These are phyloP conservation scores for Panopea generosa DNA, from an alignment of 2,888 invertebrate species.

Conservation along the genomic window DNA sequence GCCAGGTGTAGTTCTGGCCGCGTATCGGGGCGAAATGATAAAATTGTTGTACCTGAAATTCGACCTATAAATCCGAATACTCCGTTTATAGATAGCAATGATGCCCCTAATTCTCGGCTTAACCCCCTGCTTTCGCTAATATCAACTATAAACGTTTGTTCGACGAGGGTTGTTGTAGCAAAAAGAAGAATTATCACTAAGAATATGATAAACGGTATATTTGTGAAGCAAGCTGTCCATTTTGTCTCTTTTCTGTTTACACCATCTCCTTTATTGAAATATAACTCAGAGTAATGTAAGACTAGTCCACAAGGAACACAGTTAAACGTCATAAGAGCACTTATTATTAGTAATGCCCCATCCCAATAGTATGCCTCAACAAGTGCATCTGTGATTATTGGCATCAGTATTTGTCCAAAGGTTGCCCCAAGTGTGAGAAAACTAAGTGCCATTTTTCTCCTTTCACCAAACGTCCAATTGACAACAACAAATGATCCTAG, in stretches of 20 bases:
- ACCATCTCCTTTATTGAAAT: not conserved
- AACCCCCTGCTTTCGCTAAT: slow-evolving; percentile 42
- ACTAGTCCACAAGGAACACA: slow-evolving; percentile 47
- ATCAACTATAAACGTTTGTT: slow-evolving; percentile 47
- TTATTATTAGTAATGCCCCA: slow-evolving; percentile 36
- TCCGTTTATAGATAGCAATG: slow-evolving; percentile 42
- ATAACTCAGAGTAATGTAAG: not conserved
- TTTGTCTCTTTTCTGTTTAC: too few species aligned
- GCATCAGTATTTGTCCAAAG: slow-evolving; percentile 33
- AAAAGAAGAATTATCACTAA: slow-evolving; percentile 2
- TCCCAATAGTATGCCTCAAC: slow-evolving; percentile 39
- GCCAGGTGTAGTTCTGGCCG: slow-evolving; percentile 28
- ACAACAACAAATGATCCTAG: too few species aligned
- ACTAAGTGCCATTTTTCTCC: slow-evolving; percentile 37
- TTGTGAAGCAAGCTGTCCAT: not conserved
- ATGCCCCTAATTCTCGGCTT: slow-evolving; percentile 17
- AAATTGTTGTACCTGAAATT: slow-evolving; percentile 11
- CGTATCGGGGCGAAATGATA: slow-evolving; percentile 26
- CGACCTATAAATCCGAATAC: slow-evolving; percentile 41
- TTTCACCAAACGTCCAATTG: slow-evolving; percentile 32
- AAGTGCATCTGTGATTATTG: slow-evolving; percentile 39
- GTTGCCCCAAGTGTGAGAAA: slow-evolving; percentile 36
- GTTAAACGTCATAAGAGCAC: slow-evolving; percentile 25
- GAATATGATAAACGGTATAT: slow-evolving; percentile 22
- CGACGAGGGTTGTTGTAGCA: slow-evolving; percentile 25